A percentile compares a stretch with the other conserved stretches of the same genome.
Conservation (phyloP, 2,113 vertebrate species). For the Naja naja region DNA sequence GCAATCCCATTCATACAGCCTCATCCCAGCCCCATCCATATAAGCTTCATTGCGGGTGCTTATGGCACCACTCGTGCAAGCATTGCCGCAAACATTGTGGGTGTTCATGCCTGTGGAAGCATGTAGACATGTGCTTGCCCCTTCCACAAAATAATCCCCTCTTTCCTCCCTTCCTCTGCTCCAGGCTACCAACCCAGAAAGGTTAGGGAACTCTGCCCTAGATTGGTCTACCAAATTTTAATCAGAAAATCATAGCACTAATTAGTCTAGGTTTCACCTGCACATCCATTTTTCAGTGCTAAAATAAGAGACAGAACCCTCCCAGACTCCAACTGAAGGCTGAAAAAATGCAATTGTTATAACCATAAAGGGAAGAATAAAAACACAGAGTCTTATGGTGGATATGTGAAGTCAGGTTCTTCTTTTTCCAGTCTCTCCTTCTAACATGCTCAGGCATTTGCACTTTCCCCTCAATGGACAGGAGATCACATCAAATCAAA, state of each 20-base stretch:
- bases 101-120: too few relatives aligned
- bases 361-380: neutral
- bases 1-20: too few relatives aligned
- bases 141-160: too few relatives aligned
- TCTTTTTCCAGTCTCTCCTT: neutral
- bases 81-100: too few relatives aligned
- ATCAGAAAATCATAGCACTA: neutral
- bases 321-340: neutral
- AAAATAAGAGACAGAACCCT: neutral
- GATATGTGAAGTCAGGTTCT: neutral
- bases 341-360: neutral
- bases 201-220: neutral
- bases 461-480: neutral
- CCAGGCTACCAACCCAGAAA: too few relatives aligned
- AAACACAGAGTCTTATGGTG: neutral
- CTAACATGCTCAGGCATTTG: neutral
- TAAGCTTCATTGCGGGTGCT: too few relatives aligned
- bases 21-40: too few relatives aligned
- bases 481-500: neutral
- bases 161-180: too few relatives aligned
- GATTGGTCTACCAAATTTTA: neutral
- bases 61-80: rapidly evolving
- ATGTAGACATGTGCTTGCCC: too few relatives aligned
- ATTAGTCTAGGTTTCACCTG: neutral
- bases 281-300: neutral